Base-by-base conservation (phyloP, 1,140 invertebrate genomes). In the Zaprionus inermis region DNA sequence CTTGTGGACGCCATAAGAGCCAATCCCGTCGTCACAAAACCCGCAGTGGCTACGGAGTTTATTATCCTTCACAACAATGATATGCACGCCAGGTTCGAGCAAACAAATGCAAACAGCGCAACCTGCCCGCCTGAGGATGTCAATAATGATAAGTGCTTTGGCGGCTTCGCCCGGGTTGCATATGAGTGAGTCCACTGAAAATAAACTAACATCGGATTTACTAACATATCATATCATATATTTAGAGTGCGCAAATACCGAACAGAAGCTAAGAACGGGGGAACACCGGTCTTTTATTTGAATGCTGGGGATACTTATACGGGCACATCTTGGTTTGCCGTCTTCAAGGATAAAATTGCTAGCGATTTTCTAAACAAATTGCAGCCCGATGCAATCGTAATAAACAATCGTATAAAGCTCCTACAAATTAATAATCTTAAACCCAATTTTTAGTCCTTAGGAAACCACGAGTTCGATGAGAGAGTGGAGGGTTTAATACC, bases 401-500 rank as follows among this genome's bases (percentile, higher is more conserved):
- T 94, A 94, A 86, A 10, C 9, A 12, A 3, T n/a, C 10, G 1
- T 11, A 16, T 16, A 1, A 18, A 12, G 2, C 18, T 12, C 4
- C 9, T 16, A 11, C 16, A 32, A 34, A 34, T 56, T 56, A 16
- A 55, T 49, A 20, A 49, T 4, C 10, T 49, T 4, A 16, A 41
- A 24, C 6, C 0, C 41, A 9, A n/a, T 28, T 57, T 93, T 70
- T 92, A 98, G 97, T 95, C 95, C 20, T 92, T 99, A 59, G 98
- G 98, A 20, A 99, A 99, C 86, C 98, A 99, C 81, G 98, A 99
- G 91, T 98, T 99, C 80, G 98, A 98, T 90, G 94, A 96, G 58
- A 96, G 95, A 1, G 93, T 97, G 0, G 90, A 92, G 0, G 96
- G 96, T 6, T 88, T 98, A 1, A 93, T 95, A 16, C 95, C 96